phyloP scores from a whole-genome alignment of 2,797 vertebrate genomes.

The Coregonus sp. region DNA sequence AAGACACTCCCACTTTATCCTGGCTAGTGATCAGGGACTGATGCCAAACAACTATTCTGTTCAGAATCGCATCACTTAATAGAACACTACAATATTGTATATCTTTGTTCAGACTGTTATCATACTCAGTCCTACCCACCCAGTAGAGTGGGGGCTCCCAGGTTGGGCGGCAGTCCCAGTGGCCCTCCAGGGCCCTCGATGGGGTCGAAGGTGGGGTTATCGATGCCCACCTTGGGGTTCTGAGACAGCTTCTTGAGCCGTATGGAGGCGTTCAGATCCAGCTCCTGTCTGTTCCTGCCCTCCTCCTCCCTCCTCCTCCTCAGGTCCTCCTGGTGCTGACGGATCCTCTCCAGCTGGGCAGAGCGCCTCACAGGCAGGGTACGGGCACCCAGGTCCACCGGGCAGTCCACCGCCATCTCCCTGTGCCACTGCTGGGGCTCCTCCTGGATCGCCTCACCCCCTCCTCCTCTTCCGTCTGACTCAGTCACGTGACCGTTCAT shows the following conservation, averaged over 20 bases:
- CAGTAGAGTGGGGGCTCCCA: constrained; percentile 68
- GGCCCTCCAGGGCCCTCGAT: constrained; percentile 86
- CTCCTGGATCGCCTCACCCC: constrained; percentile 59
- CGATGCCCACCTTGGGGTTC: constrained; percentile 95
- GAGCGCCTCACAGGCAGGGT: constrained; percentile 89
- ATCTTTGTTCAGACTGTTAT: background rate
- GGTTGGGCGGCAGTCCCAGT: constrained; percentile 76
- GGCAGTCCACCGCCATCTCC: constrained; percentile 98
- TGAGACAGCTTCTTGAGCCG: constrained; percentile 95
- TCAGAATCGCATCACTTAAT: background rate
- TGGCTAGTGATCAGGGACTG: background rate
- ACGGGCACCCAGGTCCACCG: constrained; percentile 89
- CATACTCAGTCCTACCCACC: constrained; percentile 74
- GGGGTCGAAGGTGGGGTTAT: constrained; percentile 97
- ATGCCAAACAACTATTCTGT: background rate
- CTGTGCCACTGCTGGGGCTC: constrained; percentile 73
- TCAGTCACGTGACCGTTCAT: constrained; percentile 92
- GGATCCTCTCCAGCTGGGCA: constrained; percentile 91
- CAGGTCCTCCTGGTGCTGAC: constrained; percentile 96
- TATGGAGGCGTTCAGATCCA: constrained; percentile 94
- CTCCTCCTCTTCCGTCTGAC: constrained; percentile 81
- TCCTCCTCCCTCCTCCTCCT: constrained; percentile 90
- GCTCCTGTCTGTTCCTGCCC: constrained; percentile 87
- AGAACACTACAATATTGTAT: background rate
- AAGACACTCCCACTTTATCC: too few species aligned